Conservation (phyloP, 2,797 vertebrate species). For the Diplodus sargus region DNA sequence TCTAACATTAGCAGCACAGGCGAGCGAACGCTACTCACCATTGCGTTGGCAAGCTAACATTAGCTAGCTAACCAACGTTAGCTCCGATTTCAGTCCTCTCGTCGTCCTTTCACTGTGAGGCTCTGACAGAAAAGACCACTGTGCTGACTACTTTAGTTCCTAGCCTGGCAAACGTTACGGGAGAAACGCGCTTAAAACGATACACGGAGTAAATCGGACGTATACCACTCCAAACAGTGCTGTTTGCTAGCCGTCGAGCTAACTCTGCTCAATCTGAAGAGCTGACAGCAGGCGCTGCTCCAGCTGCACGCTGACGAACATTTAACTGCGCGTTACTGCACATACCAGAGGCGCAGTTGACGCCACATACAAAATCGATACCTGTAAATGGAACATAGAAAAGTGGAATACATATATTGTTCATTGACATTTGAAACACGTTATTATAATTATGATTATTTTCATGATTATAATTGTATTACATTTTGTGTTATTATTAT, state of each 20-base stretch:
- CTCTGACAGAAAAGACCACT: constrained; percentile 22
- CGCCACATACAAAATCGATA: constrained; percentile 27
- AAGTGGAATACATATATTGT: background rate
- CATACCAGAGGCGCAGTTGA: constrained; percentile 59
- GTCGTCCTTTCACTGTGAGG: constrained; percentile 33
- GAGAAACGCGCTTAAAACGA: background rate
- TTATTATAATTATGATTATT: no score
- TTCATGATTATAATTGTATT: no score
- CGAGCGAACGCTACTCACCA: constrained; percentile 73
- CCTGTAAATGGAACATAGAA: background rate
- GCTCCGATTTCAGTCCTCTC: constrained; percentile 55
- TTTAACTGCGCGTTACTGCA: constrained; percentile 66
- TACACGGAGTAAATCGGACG: background rate
- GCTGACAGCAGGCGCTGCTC: constrained; percentile 63
- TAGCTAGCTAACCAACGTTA: constrained; percentile 77
- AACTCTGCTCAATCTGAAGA: constrained; percentile 58
- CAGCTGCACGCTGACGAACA: constrained; percentile 53
- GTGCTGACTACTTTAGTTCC: background rate
- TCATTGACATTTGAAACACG: no score
- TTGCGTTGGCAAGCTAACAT: constrained; percentile 74
- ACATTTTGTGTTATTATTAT: no score
- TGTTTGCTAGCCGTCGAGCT: constrained; percentile 57
- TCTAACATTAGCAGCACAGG: constrained; percentile 50
- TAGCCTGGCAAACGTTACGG: background rate
- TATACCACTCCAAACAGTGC: background rate